Evolutionary conservation across 2,797 vertebrate genomes (phyloP).

Genomic region (Potorous gilbertii): DNA sequence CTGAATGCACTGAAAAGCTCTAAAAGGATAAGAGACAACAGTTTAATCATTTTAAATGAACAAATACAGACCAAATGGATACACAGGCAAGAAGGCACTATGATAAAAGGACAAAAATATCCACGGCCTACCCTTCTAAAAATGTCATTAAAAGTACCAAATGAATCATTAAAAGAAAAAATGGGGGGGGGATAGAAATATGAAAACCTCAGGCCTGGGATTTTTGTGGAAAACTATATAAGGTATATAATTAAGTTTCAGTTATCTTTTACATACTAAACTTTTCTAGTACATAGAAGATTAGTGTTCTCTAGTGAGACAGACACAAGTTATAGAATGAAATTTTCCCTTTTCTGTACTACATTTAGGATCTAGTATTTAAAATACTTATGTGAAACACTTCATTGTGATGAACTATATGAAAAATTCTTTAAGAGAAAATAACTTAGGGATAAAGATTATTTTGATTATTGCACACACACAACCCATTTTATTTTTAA

Average conservation of each 20-base stretch:
- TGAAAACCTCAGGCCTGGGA: not conserved
- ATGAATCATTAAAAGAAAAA: not conserved
- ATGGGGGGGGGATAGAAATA: not conserved
- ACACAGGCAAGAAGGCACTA: constrained; percentile 21
- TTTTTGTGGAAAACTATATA: not conserved
- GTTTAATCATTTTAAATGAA: constrained; percentile 27
- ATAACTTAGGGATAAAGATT: not conserved
- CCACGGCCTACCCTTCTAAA: constrained; percentile 26
- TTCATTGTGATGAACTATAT: not conserved
- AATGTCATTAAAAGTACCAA: not conserved
- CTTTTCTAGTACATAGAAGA: not conserved
- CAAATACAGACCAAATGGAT: constrained; percentile 44
- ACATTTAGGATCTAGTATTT: not conserved
- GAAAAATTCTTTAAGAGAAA: not conserved
- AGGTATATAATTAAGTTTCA: not conserved
- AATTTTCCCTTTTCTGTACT: not conserved
- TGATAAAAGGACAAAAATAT: not conserved
- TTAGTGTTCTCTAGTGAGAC: not conserved
- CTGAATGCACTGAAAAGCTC: not conserved
- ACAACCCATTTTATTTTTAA: not conserved
- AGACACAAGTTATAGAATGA: not conserved
- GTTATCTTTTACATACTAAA: not conserved
- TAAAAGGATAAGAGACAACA: constrained; percentile 16
- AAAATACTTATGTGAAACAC: not conserved
- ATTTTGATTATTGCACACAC: not conserved